These are phyloP conservation scores for Onychostoma macrolepis DNA, from an alignment of 2,113 vertebrate genomes.

Conservation along the genomic window DNA sequence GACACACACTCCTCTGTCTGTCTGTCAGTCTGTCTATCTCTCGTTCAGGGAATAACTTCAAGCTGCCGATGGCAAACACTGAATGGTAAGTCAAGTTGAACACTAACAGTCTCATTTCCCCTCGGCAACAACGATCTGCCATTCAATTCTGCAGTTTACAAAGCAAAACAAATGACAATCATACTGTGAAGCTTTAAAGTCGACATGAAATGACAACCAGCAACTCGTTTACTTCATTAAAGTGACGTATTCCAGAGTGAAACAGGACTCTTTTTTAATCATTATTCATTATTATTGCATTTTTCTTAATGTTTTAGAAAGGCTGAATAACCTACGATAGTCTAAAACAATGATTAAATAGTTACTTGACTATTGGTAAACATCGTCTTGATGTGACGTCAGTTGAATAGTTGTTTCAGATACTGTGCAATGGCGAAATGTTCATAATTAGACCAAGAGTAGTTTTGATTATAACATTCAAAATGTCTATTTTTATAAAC, in stretches of 20 bases:
- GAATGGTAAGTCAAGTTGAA: constrained; percentile 46
- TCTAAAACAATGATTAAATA: background rate
- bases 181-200: background rate
- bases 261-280: background rate
- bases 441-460: too few relatives aligned
- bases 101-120: background rate
- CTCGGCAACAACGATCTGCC: background rate
- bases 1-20: background rate
- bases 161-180: background rate
- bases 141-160: background rate
- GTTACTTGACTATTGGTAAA: background rate
- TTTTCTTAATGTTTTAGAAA: background rate
- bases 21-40: background rate
- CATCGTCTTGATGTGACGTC: background rate
- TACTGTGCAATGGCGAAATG: background rate
- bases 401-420: too few relatives aligned
- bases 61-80: constrained; percentile 61
- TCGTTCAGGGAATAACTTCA: constrained; percentile 47
- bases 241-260: background rate
- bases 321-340: too few relatives aligned
- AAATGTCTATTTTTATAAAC: too few relatives aligned
- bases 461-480: too few relatives aligned
- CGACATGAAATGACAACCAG: background rate
- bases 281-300: background rate
- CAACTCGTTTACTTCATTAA: background rate